Base-by-base conservation (phyloP, 2,888 invertebrate species). In the Thysanoteuthis rhombus region DNA sequence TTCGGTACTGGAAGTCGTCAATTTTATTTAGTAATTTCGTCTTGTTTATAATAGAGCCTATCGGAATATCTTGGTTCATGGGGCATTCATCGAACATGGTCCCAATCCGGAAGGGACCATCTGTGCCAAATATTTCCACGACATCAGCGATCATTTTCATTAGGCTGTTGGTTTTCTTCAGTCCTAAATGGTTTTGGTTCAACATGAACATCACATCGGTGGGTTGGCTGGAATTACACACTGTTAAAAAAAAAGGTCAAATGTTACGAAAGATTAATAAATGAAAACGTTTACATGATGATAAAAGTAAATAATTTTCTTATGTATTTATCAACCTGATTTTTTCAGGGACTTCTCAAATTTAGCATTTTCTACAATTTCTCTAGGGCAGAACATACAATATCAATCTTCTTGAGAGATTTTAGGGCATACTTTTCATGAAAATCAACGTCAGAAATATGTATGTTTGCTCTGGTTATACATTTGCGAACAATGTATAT, bases 141-240 rank as follows among this genome's bases (percentile, higher is more conserved):
- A 92, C n/a, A 12, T 92, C 92, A 42, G 92, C 39, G 45, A 45
- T 32, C n/a, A 42, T 32, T 92, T 40, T 40, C n/a, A 92, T 40
- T 45, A 42, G 28, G 16, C 36, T 40, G n/a, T 92, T 92, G n/a
- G 92, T 92, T 42, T 92, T 92, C 92, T 32, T 16, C n/a, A 45
- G 42, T 1, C 92, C 92, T n/a, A 92, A 42, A n/a, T 39, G 92
- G 45, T 92, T 92, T 32, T 45, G 40, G 42, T 38, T 92, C 16
- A 92, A 12, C 92, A 92, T 92, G 45, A 92, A 92, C 40, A 92
- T 92, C 22, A 92, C 92, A 32, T 92, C 92, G 1, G 92, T 92
- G 6, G 92, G 42, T 19, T 92, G 92, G 16, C 42, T 92, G 32
- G 92, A 40, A 32, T 92, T 92, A 28, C 92, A 92, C 32, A 39